Conservation (phyloP, 2,888 invertebrate genomes). For the Tenthredo scrophulariae region DNA sequence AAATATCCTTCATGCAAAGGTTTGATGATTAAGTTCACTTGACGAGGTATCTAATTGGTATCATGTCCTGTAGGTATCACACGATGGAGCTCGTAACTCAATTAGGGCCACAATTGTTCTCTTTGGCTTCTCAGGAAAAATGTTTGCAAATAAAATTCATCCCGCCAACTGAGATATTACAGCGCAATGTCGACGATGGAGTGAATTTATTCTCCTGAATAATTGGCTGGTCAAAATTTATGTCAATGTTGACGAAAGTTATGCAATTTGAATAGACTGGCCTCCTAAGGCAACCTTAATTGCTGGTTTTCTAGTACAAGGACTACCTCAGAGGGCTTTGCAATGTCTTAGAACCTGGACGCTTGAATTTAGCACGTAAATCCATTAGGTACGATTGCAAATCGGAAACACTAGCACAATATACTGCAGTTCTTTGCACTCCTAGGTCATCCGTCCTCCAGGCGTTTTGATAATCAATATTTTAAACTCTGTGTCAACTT, state of each 20-base stretch:
- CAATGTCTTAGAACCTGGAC: neutral
- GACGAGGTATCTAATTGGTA: neutral
- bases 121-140: neutral
- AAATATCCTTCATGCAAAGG: neutral
- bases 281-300: neutral
- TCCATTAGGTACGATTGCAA: neutral
- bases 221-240: neutral
- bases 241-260: slow-evolving; percentile 30
- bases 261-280: neutral
- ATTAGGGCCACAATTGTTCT: neutral
- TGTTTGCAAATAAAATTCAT: neutral
- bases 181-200: neutral
- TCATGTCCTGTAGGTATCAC: neutral
- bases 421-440: neutral
- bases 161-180: neutral
- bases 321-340: slow-evolving; percentile 1
- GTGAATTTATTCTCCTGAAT: neutral
- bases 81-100: neutral
- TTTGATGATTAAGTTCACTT: neutral
- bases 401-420: neutral
- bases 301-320: slow-evolving; percentile 24
- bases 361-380: neutral
- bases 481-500: neutral
- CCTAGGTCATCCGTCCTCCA: neutral
- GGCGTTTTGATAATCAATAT: neutral